phyloP scores from a whole-genome alignment of 2,113 vertebrate species.

The Tachysurus fulvidraco region DNA sequence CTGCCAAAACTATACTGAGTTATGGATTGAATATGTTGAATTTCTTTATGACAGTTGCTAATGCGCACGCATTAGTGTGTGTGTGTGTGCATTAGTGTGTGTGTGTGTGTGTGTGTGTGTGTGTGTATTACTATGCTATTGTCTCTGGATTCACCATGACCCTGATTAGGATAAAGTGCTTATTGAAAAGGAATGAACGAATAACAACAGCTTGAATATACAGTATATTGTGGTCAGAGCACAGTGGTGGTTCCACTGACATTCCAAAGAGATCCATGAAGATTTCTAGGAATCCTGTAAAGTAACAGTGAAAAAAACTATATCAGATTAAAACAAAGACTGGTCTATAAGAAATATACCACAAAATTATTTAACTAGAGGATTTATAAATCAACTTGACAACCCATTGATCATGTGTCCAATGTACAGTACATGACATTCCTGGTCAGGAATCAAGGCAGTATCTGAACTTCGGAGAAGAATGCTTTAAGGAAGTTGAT shows the following conservation, averaged over 20 bases:
- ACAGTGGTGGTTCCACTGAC: neutral
- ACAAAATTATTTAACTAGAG: neutral
- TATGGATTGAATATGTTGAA: neutral
- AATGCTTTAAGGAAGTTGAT: constrained; percentile 34
- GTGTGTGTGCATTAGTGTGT: neutral
- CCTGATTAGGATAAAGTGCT: neutral
- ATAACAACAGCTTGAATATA: neutral
- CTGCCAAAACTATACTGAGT: neutral
- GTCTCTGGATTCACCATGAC: neutral
- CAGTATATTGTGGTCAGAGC: neutral
- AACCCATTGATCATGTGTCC: neutral
- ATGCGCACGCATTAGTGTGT: no score
- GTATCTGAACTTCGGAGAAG: constrained; percentile 14
- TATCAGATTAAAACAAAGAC: neutral
- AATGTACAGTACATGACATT: neutral
- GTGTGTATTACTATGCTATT: neutral
- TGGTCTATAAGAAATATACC: neutral
- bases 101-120: neutral
- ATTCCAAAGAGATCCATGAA: neutral
- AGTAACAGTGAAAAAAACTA: neutral
- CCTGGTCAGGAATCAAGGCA: constrained; percentile 9
- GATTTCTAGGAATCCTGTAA: neutral
- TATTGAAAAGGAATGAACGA: no score
- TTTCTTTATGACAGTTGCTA: neutral
- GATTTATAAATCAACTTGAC: neutral